A percentile compares a stretch with the other conserved stretches of the same genome.
Conservation (phyloP, 2,888 invertebrate species). For the Rugalucina vietnamica region DNA sequence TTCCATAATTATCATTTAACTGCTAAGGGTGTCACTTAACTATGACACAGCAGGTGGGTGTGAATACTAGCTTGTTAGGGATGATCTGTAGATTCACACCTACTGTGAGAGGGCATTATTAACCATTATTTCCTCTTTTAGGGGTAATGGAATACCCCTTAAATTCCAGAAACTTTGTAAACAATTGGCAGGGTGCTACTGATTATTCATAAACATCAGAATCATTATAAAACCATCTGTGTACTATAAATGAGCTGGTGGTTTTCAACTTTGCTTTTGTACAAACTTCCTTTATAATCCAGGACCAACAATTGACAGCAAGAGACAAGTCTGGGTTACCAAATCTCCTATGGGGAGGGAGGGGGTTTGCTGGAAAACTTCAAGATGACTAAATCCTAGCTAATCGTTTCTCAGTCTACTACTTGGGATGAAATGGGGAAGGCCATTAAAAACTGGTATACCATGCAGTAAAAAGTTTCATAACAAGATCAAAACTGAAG, state of each 20-base stretch:
- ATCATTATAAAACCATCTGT: background rate
- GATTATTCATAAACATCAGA: background rate
- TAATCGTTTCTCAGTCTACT: too few relatives aligned
- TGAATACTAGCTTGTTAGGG: background rate
- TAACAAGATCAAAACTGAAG: too few relatives aligned
- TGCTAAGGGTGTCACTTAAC: background rate
- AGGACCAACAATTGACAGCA: too few relatives aligned
- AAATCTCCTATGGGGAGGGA: too few relatives aligned
- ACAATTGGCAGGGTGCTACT: background rate
- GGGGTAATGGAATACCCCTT: conserved; percentile 5
- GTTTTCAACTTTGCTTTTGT: too few relatives aligned
- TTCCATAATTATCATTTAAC: background rate
- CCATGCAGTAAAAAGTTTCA: too few relatives aligned
- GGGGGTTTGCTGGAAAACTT: too few relatives aligned
- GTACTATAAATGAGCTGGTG: background rate
- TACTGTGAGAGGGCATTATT: background rate
- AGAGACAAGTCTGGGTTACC: too few relatives aligned
- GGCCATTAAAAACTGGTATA: too few relatives aligned
- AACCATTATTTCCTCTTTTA: background rate
- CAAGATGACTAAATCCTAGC: too few relatives aligned
- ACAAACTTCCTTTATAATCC: too few relatives aligned
- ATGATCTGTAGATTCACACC: background rate
- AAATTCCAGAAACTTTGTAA: background rate
- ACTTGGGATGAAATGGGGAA: too few relatives aligned
- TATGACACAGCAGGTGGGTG: background rate